These are phyloP conservation scores for Mus minutoides DNA, from an alignment of 2,797 vertebrate genomes.

Conservation along the genomic window DNA sequence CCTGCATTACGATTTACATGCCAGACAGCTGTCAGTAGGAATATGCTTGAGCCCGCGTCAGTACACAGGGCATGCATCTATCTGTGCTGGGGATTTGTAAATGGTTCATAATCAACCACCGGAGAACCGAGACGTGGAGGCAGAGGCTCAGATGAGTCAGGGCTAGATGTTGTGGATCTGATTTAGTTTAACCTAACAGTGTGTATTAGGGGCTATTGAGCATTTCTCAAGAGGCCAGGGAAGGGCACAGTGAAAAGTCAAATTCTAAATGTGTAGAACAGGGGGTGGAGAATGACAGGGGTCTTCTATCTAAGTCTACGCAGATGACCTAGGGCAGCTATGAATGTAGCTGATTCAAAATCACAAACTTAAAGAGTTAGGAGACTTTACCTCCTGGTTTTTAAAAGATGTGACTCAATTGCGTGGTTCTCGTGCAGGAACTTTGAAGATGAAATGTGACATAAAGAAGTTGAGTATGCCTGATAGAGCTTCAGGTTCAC, in stretches of 20 bases:
- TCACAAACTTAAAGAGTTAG: background rate
- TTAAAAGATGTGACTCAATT: background rate
- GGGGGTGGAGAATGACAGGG: background rate
- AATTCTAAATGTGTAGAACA: background rate
- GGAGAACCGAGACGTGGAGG: conserved; percentile 37
- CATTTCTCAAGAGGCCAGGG: background rate
- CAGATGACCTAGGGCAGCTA: background rate
- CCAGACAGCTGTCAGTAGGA: background rate
- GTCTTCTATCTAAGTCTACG: background rate
- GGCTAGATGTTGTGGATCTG: background rate
- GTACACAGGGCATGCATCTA: background rate
- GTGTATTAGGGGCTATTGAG: background rate
- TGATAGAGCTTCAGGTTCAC: background rate
- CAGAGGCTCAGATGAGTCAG: background rate
- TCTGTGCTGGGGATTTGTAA: background rate
- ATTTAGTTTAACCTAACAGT: background rate
- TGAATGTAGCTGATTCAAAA: background rate
- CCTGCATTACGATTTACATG: conserved; percentile 23
- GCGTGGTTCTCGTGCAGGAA: background rate
- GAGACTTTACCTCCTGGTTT: too few relatives aligned
- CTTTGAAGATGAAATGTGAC: background rate
- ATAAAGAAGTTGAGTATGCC: background rate
- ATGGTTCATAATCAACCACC: conserved; percentile 38
- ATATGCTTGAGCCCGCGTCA: background rate
- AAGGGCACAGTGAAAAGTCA: background rate